Evolutionary conservation across 2,113 vertebrate genomes (phyloP), one percentile per base, ranked within the genome.

Genomic region (Equus quagga): DNA sequence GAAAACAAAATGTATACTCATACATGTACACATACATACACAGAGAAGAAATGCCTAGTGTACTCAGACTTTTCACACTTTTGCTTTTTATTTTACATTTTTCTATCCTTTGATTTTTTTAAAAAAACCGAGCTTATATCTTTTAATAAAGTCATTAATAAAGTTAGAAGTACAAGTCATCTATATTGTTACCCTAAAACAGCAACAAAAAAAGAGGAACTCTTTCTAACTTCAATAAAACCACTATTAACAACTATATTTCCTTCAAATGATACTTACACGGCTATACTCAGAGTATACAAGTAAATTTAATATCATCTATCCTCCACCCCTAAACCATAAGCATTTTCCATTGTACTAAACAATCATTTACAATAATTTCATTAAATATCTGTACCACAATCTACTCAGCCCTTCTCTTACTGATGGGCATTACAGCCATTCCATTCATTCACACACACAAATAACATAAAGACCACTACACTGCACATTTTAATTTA

Each of bases 81-180:
- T 81, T 84, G 67, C 8, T 91, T 80, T 78, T 76, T 46, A 46
- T 36, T 78, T 56, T 67, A 46, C 14, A 64, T 36, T 54, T 67
- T 58, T 79, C 23, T 72, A 78, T 49, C 33, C 46, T 89, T 5
- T 24, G 13, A n/a, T 64, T 78, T 75, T 92, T 46, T 4, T 4
- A 0, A 67, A 84, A 73, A 41, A 72, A 36, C 36, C 81, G 21
- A 84, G 49, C n/a, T 84, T 80, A 0, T 41, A 76, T 49, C 36
- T 96, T 93, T 96, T 87, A 93, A 96, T 67, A 67, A 90, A 36
- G 60, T 67, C 67, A 93, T 70, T 70, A 76, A 28, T 84, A 80
- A 92, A 96, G 41, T 76, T 49, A 78, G 26, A 93, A 64, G 36
- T 51, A 31, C 44, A 93, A 80, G 9, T 93, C 17, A 60, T 54